Conservation (phyloP, 2,113 vertebrate genomes). For the Amia ocellicauda region DNA sequence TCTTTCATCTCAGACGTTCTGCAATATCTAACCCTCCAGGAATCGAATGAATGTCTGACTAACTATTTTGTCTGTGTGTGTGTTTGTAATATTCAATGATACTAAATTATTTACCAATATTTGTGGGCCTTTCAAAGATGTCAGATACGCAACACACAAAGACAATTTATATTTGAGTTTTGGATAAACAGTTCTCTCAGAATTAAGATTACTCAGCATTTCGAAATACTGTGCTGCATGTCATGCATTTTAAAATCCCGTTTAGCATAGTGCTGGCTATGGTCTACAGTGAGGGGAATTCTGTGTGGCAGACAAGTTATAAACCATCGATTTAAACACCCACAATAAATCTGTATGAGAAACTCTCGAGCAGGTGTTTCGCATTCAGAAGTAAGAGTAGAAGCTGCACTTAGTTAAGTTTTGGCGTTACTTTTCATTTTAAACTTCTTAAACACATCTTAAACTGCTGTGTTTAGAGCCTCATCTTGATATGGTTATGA, state of each 20-base stretch:
- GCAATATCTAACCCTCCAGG: neutral
- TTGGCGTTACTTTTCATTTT: too few relatives aligned
- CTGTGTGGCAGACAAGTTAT: slow-evolving; percentile 7
- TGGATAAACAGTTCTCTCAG: too few relatives aligned
- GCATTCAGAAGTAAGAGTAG: neutral
- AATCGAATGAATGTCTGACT: neutral
- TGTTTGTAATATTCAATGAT: neutral
- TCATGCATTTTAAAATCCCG: slow-evolving; percentile 1
- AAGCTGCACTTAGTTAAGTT: too few relatives aligned
- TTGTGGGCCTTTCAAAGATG: too few relatives aligned
- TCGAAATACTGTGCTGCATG: too few relatives aligned
- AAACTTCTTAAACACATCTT: too few relatives aligned
- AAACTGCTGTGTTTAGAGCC: too few relatives aligned
- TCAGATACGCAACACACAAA: too few relatives aligned
- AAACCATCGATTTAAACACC: neutral
- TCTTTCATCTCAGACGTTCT: neutral
- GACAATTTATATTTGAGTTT: too few relatives aligned
- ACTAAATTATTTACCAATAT: too few relatives aligned
- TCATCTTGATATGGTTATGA: neutral
- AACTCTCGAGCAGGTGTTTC: neutral
- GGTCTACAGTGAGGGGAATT: slow-evolving; percentile 4
- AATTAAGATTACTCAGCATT: too few relatives aligned
- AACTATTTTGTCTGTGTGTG: neutral
- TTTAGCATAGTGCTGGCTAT: neutral
- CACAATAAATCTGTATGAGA: slow-evolving; percentile 1